Evolutionary conservation across 1,140 invertebrate genomes (phyloP).

Genomic region (Tigriopus japonicus): DNA sequence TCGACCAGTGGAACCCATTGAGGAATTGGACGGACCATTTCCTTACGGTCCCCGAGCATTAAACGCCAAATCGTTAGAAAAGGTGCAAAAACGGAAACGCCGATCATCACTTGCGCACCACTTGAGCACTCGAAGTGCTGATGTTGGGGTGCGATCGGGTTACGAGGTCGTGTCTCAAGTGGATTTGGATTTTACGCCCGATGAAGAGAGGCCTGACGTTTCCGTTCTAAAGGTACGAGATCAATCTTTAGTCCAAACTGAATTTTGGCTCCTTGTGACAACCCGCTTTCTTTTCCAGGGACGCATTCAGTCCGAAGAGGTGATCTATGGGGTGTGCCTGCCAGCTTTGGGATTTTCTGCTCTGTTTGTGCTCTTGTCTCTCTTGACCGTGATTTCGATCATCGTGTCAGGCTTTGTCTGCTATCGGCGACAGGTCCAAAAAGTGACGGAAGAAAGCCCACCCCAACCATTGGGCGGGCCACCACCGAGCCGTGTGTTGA

Average conservation of each 20-base stretch:
- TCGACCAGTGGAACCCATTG: neutral
- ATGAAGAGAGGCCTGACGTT: conserved; percentile 28
- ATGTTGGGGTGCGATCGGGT: conserved; percentile 62
- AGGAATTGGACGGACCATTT: neutral
- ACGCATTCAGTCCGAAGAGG: conserved; percentile 52
- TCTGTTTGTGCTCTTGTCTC: conserved; percentile 61
- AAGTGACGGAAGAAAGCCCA: conserved; percentile 18
- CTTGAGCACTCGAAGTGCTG: conserved; percentile 47
- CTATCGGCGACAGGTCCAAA: conserved; percentile 21
- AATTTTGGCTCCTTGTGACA: neutral
- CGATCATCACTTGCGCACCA: conserved; percentile 46
- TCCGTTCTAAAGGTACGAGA: conserved; percentile 6
- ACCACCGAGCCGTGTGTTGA: neutral
- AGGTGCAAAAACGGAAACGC: conserved; percentile 23
- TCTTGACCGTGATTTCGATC: conserved; percentile 48
- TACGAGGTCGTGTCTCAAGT: conserved; percentile 82
- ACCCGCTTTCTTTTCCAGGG: conserved; percentile 43
- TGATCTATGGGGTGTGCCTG: conserved; percentile 76
- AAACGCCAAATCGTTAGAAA: conserved; percentile 5
- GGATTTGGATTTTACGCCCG: conserved; percentile 68
- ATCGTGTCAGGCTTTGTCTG: conserved; percentile 24
- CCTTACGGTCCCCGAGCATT: conserved; percentile 1
- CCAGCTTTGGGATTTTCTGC: conserved; percentile 69
- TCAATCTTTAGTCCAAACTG: neutral
- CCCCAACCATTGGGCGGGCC: conserved; percentile 15